Percentiles rank a stretch among this genome's conserved stretches.
Evolutionary conservation across 2,888 invertebrate species (phyloP).

Genomic region (Camptogramma bilineatum): DNA sequence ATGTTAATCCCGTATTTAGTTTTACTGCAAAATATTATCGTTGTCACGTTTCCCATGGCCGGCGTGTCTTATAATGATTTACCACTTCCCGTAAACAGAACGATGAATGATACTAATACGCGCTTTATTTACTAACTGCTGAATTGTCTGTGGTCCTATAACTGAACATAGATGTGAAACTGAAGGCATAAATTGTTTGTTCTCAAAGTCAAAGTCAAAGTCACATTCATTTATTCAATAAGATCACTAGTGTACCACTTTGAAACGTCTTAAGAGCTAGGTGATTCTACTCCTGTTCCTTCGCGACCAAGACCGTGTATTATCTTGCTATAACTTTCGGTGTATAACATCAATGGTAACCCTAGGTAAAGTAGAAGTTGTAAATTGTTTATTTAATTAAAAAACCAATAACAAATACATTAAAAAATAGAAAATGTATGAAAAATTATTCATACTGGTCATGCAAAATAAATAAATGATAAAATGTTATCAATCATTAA

Average conservation of each 20-base stretch:
- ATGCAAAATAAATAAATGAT: neutral
- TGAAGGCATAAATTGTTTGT: neutral
- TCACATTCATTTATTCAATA: too few species aligned
- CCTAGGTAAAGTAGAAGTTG: too few species aligned
- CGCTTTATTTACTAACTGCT: constrained; percentile 28
- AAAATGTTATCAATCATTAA: neutral
- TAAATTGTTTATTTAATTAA: too few species aligned
- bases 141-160: constrained; percentile 10
- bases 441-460: neutral
- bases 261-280: too few species aligned
- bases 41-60: constrained; percentile 34
- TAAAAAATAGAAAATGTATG: too few species aligned
- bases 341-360: too few species aligned
- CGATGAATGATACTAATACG: constrained; percentile 41
- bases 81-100: constrained; percentile 30
- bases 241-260: too few species aligned
- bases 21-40: constrained; percentile 22
- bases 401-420: too few species aligned
- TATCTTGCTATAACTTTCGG: too few species aligned
- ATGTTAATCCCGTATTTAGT: constrained; percentile 12
- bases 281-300: too few species aligned
- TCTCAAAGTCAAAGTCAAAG: too few species aligned
- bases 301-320: too few species aligned
- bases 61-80: constrained; percentile 40
- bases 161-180: constrained; percentile 19